Evolutionary conservation across 1,140 invertebrate genomes (phyloP), one percentile per base, ranked within the genome.

Genomic region (Trachelipus rathkii): DNA sequence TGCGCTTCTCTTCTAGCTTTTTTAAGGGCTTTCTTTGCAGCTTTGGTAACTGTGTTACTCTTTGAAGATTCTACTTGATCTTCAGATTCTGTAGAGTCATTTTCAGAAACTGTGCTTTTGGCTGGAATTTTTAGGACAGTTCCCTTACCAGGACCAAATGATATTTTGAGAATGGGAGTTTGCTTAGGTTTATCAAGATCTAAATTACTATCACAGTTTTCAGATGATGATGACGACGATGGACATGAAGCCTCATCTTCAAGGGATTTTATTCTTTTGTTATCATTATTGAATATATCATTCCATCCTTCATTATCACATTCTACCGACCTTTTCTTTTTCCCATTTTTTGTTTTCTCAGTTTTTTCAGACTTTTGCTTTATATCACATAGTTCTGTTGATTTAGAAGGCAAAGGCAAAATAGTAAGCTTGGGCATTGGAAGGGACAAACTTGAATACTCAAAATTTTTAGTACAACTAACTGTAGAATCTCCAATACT

Each of bases 81-180:
- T 67, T 83, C 79, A 75, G 82, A 83, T 50, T 82, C 77, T 44
- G 74, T 67, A 8, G 60, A 72, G 67, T 50, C 71, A 11, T 72
- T 66, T 75, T 77, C 66, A 0, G 81, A 78, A 71, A 82, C 78
- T 45, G 82, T 80, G 24, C 84, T 77, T 73, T 91, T 88, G 0
- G 92, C 89, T 7, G 93, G 92, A 83, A 95, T 94, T 85, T 95
- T 93, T 19, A 95, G 86, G 44, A 95, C 92, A 43, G 92, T 94
- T 6, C 92, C 92, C 84, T 93, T 91, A 2, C 92, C 92, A 10
- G 89, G 87, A 4, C 91, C 92, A 82, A 93, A 94, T 60, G 92
- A 93, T 83, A 95, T 95, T 86, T 94, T 95, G 83, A 88, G 86
- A 84, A 89, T 83, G 84, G 86, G 83, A 77, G 86, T 86, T 74